phyloP scores from a whole-genome alignment of 2,113 vertebrate species.

The Grantiella picta region DNA sequence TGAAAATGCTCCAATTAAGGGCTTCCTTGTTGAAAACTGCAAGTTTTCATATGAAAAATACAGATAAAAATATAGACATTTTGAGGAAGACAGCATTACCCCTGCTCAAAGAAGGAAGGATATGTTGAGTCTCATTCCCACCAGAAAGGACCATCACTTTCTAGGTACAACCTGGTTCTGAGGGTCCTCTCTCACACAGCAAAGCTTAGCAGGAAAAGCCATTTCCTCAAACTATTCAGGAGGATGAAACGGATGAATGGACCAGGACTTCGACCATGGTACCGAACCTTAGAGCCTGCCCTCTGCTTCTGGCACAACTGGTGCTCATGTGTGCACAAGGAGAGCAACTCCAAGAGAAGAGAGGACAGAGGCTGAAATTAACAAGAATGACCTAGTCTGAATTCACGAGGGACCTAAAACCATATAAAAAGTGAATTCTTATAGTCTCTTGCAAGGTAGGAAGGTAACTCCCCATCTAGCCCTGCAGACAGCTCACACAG shows the following conservation, averaged over 20 bases:
- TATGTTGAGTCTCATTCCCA: background rate
- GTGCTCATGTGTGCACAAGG: rapidly evolving
- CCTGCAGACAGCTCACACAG: rapidly evolving
- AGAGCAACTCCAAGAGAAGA: background rate
- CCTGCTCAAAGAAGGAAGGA: background rate
- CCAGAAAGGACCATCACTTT: background rate
- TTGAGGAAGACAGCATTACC: background rate
- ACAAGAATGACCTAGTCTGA: background rate
- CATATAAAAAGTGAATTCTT: background rate
- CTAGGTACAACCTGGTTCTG: rapidly evolving
- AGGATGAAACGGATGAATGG: background rate
- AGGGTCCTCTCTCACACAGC: background rate
- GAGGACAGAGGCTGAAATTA: background rate
- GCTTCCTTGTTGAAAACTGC: background rate
- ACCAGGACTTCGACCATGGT: background rate
- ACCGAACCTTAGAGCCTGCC: background rate
- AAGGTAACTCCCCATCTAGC: background rate
- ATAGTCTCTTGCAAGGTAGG: background rate
- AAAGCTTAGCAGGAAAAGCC: background rate
- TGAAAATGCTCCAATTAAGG: background rate
- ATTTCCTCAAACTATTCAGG: background rate
- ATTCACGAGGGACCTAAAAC: background rate
- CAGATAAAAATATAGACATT: background rate
- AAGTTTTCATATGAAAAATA: background rate
- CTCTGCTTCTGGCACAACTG: background rate